These are phyloP conservation scores for Tupiocoris notatus DNA, from an alignment of 2,888 invertebrate genomes.

Conservation along the genomic window DNA sequence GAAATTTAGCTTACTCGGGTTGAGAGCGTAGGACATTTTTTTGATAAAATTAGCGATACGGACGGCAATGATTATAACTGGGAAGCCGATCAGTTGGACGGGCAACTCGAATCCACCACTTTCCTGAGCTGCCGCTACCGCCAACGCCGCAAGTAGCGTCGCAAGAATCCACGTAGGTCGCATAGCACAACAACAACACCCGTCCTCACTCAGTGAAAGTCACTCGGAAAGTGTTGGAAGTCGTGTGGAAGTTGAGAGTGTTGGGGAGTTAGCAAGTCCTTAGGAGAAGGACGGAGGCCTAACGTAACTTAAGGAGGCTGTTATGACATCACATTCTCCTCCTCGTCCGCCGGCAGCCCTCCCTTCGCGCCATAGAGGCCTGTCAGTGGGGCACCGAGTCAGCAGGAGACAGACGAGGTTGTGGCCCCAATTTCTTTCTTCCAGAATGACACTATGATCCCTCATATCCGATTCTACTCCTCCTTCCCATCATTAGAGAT, in stretches of 20 bases:
- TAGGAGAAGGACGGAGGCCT: background rate
- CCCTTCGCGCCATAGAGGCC: background rate
- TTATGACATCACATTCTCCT: slow-evolving; percentile 38
- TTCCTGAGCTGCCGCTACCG: slow-evolving; percentile 36
- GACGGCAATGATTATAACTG: slow-evolving; percentile 76
- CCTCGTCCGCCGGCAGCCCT: slow-evolving; percentile 14
- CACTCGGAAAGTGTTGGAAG: slow-evolving; percentile 38
- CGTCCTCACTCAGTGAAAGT: slow-evolving; percentile 39
- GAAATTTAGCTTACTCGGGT: slow-evolving; percentile 65
- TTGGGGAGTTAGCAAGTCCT: slow-evolving; percentile 10
- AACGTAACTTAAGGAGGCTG: slow-evolving; percentile 40
- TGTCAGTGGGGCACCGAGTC: slow-evolving; percentile 37
- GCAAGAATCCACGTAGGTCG: background rate
- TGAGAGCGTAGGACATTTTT: slow-evolving; percentile 76
- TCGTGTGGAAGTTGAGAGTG: background rate
- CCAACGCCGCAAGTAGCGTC: slow-evolving; percentile 22
- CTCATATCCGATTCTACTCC: too few relatives aligned
- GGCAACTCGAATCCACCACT: slow-evolving; percentile 65
- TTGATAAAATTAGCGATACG: slow-evolving; percentile 77
- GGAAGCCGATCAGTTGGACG: slow-evolving; percentile 81
- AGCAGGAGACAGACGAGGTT: background rate
- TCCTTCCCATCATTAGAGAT: too few relatives aligned
- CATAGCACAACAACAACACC: slow-evolving; percentile 12
- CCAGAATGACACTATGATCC: background rate
- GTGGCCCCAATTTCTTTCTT: background rate